phyloP scores from a whole-genome alignment of 2,888 invertebrate genomes.

The Agrypnus murinus region DNA sequence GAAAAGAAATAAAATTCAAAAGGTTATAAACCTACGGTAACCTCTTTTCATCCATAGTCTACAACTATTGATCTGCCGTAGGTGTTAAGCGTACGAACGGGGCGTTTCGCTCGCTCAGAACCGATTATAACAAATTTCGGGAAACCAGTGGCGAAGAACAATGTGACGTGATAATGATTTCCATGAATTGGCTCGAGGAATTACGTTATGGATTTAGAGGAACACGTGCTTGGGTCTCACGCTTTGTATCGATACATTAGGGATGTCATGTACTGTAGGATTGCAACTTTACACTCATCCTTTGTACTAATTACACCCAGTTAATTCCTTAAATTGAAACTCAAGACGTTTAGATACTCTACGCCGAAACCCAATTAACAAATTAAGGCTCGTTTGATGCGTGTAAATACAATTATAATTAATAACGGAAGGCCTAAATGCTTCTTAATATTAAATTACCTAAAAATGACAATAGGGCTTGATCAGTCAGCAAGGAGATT shows the following conservation, averaged over 20 bases:
- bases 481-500: no score
- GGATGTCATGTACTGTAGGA: neutral
- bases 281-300: conserved; percentile 19
- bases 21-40: neutral
- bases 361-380: conserved; percentile 5
- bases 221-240: conserved; percentile 25
- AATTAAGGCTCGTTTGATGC: conserved; percentile 14
- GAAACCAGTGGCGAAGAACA: conserved; percentile 34
- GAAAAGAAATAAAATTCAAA: no score
- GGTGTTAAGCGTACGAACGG: conserved; percentile 14
- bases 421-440: neutral
- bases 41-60: neutral
- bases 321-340: conserved; percentile 23
- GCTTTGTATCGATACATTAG: conserved; percentile 10
- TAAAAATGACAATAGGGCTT: no score
- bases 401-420: conserved; percentile 12
- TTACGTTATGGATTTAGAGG: conserved; percentile 2
- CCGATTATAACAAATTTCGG: conserved; percentile 36
- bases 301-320: neutral
- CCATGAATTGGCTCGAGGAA: conserved; percentile 21
- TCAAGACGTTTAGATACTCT: conserved; percentile 13
- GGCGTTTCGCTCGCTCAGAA: conserved; percentile 4
- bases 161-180: conserved; percentile 26
- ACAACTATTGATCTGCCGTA: conserved; percentile 23
- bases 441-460: neutral